Conservation (phyloP, 2,888 invertebrate species). For the Scelioninae gen. 1 region DNA sequence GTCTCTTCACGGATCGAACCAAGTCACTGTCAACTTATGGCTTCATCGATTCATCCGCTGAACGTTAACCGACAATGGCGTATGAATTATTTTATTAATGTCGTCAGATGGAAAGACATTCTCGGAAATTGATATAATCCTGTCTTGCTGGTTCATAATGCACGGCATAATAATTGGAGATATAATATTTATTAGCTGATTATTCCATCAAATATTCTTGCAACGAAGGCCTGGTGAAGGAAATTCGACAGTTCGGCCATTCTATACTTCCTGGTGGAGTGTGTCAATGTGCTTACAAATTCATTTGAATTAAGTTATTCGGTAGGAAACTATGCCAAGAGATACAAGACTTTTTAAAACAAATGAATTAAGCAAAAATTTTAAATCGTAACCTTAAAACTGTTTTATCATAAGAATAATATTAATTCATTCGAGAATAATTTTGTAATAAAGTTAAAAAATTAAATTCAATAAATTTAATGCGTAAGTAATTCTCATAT, state of each 20-base stretch:
- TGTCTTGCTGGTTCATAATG: conserved; percentile 2
- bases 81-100: conserved; percentile 49
- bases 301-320: no score
- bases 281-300: no score
- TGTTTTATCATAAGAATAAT: no score
- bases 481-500: no score
- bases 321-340: no score
- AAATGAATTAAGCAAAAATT: no score
- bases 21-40: conserved; percentile 45
- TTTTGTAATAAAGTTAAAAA: no score
- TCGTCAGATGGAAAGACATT: conserved; percentile 31
- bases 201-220: background rate
- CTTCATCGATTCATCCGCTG: conserved; percentile 60
- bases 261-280: background rate
- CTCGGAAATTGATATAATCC: conserved; percentile 27
- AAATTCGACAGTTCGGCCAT: background rate
- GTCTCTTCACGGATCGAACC: conserved; percentile 37
- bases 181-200: conserved; percentile 6
- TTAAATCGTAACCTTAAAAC: no score
- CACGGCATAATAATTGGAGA: conserved; percentile 3
- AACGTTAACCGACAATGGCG: conserved; percentile 15
- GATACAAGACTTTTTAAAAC: no score
- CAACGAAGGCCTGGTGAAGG: background rate
- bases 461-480: no score
- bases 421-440: no score